Evolutionary conservation across 2,888 invertebrate species (phyloP), one percentile per base, ranked within the genome.

Genomic region (Philhelius pedissequus): DNA sequence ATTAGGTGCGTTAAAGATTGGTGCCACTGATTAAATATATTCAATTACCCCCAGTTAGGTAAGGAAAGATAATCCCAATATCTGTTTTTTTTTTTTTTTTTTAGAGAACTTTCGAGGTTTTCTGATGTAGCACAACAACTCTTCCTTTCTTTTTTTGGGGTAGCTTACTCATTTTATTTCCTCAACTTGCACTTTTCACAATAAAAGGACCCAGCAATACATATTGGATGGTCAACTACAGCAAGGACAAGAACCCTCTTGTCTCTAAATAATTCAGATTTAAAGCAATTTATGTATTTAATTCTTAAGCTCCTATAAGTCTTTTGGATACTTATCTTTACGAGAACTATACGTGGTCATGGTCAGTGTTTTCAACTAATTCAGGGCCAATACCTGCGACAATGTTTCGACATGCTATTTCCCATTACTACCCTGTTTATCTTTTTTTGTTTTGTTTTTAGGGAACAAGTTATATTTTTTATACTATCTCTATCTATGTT

Each of bases 401-500:
- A 35, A 20, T 56, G 56, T 56, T 48, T 25, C 22, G 52, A 52
- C 27, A 15, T 50, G 15, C 8, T 27, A 9, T 50, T 27, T 27
- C 11, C 4, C 9, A 50, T 32, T 18, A 45, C 18, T 7, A 3
- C 25, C 30, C 18, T 52, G 15, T 30, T 43, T 64, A 32, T 64
- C 35, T 70, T 66, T 18, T 60, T 20, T 66, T 38, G 43, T 43
- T 30, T 32, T n/a, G 18, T 56, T 32, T 56, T 18, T 15, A 4
- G 6, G 27, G 40, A 62, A 52, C 38, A 48, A 70, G 62, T 75
- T 70, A 64, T 18, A 32, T n/a, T 80, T n/a, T n/a, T n/a, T n/a
- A n/a, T n/a, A n/a, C n/a, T n/a, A n/a, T n/a, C n/a, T 62, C 45
- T 38, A 32, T n/a, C 50, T 13, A 15, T 35, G 22, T 54, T 54